Conservation (phyloP, 2,113 vertebrate species). For the Antennarius striatus region DNA sequence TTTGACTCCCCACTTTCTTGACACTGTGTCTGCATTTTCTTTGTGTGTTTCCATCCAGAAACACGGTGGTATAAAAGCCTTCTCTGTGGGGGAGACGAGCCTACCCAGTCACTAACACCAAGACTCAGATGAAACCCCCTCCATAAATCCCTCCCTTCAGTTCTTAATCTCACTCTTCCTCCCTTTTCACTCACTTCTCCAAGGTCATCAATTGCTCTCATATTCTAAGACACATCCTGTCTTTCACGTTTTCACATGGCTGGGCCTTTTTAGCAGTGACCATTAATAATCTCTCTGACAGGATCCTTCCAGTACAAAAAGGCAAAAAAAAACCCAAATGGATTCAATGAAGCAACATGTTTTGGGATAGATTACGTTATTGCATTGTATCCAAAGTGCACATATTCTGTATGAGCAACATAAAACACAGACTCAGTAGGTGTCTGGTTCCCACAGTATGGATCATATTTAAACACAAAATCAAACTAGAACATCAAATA, state of each 20-base stretch:
- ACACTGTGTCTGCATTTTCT: constrained; percentile 16
- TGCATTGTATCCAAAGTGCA: constrained; percentile 33
- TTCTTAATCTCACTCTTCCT: constrained; percentile 31
- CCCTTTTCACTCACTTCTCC: constrained; percentile 22
- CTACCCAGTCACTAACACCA: constrained; percentile 25
- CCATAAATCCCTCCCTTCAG: constrained; percentile 11
- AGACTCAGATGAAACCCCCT: constrained; percentile 24
- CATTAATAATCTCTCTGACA: constrained; percentile 48
- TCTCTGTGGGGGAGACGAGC: background rate
- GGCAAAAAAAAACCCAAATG: constrained; percentile 5
- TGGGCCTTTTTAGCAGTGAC: constrained; percentile 1
- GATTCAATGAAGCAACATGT: constrained; percentile 17
- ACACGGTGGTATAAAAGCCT: constrained; percentile 2
- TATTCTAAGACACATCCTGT: constrained; percentile 5
- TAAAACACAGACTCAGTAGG: constrained; percentile 4
- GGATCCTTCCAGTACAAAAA: constrained; percentile 23
- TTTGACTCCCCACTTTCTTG: constrained; percentile 12
- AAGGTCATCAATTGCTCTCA: constrained; percentile 14
- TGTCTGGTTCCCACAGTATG: constrained; percentile 15
- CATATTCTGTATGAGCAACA: constrained; percentile 2
- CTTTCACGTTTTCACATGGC: constrained; percentile 29
- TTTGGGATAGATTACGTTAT: constrained; percentile 49
- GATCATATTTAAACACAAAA: constrained; percentile 6
- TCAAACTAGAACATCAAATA: constrained; percentile 14
- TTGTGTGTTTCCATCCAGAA: constrained; percentile 26